Conservation (phyloP, 2,113 vertebrate species). For the Halcyon senegalensis region DNA sequence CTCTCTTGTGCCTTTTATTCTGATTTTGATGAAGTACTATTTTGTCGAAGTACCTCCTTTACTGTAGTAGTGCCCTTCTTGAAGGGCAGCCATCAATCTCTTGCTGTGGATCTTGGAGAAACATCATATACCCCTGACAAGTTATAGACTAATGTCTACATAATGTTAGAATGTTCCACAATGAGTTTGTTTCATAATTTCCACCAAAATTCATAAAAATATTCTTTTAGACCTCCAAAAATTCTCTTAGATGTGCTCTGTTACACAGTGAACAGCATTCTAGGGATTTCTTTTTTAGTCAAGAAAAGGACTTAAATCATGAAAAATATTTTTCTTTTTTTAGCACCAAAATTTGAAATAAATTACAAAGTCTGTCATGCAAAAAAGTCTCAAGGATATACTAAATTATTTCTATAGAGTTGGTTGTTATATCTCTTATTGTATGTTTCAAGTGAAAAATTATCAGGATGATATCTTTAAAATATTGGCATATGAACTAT, state of each 20-base stretch:
- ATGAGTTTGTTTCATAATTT: accelerated
- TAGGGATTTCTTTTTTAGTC: background rate
- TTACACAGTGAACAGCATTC: background rate
- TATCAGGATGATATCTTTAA: background rate
- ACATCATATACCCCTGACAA: background rate
- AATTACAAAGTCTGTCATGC: background rate
- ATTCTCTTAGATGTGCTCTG: background rate
- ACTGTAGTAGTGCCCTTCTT: background rate
- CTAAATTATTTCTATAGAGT: background rate
- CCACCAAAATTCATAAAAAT: background rate
- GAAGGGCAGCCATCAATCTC: background rate
- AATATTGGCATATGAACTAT: background rate
- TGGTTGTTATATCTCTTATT: background rate
- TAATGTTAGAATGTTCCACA: background rate
- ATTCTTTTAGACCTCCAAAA: accelerated
- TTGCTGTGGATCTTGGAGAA: background rate
- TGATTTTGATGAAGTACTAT: background rate
- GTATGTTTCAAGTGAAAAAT: background rate
- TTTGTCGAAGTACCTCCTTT: background rate
- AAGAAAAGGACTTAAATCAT: background rate
- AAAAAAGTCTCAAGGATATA: background rate
- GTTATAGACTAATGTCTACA: background rate
- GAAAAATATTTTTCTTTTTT: background rate
- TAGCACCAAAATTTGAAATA: background rate
- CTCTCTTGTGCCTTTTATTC: background rate